A percentile compares a stretch with the other conserved stretches of the same genome.
Conservation (phyloP, 2,888 invertebrate genomes). For the Spodoptera littoralis region DNA sequence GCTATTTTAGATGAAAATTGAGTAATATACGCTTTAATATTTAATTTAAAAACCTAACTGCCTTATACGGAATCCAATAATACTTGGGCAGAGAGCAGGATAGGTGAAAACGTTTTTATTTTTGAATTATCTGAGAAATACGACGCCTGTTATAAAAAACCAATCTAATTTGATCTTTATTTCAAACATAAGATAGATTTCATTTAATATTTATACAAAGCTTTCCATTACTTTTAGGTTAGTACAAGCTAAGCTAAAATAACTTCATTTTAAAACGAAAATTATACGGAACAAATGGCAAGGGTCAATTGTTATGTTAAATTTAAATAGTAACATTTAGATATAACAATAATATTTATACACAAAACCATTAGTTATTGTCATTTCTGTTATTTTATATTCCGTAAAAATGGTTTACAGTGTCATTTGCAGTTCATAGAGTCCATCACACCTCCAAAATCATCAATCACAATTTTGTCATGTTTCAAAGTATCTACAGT, state of each 20-base stretch:
- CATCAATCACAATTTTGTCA: no score
- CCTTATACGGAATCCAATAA: constrained; percentile 2
- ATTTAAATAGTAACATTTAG: constrained; percentile 40
- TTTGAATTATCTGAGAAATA: no score
- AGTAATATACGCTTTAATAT: neutral
- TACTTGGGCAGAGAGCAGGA: neutral
- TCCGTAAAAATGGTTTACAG: constrained; percentile 54
- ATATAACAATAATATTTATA: constrained; percentile 56
- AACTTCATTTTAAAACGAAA: constrained; percentile 1
- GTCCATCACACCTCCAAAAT: no score
- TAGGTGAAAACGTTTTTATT: no score
- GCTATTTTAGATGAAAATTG: constrained; percentile 6
- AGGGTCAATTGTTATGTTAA: constrained; percentile 12
- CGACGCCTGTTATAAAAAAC: no score
- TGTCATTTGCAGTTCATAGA: constrained; percentile 3
- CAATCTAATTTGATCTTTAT: no score
- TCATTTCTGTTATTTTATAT: constrained; percentile 53
- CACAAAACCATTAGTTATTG: constrained; percentile 65
- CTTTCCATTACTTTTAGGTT: constrained; percentile 4
- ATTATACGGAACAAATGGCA: constrained; percentile 12
- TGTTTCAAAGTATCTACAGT: no score
- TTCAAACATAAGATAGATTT: no score
- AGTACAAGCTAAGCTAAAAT: constrained; percentile 5
- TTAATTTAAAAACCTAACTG: neutral
- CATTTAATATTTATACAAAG: constrained; percentile 4